Conservation (phyloP, 2,797 vertebrate species). For the Myotis vivesi region DNA sequence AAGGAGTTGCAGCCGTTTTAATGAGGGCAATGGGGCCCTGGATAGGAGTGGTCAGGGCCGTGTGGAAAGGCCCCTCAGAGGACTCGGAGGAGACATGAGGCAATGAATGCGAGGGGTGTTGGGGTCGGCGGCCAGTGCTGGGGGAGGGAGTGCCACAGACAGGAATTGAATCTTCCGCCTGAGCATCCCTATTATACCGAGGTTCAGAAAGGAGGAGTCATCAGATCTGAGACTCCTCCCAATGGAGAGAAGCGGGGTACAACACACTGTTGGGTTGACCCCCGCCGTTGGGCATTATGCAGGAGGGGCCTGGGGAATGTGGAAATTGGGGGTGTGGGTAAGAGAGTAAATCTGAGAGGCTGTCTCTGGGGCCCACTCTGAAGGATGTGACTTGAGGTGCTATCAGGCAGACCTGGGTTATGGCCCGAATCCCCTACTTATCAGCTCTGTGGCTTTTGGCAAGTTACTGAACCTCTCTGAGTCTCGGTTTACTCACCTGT, state of each 20-base stretch:
- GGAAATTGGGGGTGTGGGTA: neutral
- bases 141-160: neutral
- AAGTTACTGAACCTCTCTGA: conserved; percentile 7
- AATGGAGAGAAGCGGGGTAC: neutral
- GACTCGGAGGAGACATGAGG: neutral
- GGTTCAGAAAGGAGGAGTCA: neutral
- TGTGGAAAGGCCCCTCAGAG: neutral
- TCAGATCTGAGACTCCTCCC: neutral
- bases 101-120: neutral
- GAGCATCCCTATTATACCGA: neutral
- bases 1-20: neutral
- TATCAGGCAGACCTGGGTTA: neutral
- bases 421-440: neutral
- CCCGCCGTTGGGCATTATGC: neutral
- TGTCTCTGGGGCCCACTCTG: neutral
- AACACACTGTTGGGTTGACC: neutral
- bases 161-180: neutral
- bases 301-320: neutral
- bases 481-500: neutral
- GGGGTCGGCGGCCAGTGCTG: fast-evolving
- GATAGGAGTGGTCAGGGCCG: neutral
- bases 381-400: neutral
- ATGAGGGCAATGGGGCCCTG: neutral
- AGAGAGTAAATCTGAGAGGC: neutral
- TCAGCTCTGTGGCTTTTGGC: neutral